These are phyloP conservation scores for Cryptocheilus praepositus DNA, from an alignment of 2,888 invertebrate species.

Conservation along the genomic window DNA sequence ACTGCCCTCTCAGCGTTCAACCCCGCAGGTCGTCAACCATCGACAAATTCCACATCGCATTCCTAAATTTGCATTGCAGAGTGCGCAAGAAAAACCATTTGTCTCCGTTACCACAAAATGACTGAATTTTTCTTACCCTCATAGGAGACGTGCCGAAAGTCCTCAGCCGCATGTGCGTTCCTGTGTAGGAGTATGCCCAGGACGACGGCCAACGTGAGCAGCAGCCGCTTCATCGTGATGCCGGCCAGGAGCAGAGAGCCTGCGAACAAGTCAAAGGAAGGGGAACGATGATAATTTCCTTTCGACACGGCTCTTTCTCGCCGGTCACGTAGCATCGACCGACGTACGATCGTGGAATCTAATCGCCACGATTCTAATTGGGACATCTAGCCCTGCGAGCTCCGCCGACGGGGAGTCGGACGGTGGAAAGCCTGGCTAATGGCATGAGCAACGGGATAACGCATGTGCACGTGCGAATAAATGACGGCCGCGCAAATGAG, in stretches of 20 bases:
- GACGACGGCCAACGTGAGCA: conserved; percentile 37
- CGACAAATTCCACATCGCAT: too few relatives aligned
- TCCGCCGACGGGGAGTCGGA: background rate
- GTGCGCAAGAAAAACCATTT: too few relatives aligned
- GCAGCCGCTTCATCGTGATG: conserved; percentile 47
- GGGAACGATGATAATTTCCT: conserved; percentile 10
- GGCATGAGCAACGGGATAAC: conserved; percentile 6
- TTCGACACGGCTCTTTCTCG: conserved; percentile 3
- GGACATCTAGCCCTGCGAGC: conserved; percentile 16
- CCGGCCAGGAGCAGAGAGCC: conserved; percentile 1
- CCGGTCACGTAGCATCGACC: conserved; percentile 5
- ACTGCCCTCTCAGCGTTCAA: too few relatives aligned
- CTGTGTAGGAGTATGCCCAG: conserved; percentile 42
- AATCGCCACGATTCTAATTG: conserved; percentile 27
- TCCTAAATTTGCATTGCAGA: too few relatives aligned
- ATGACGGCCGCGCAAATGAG: background rate
- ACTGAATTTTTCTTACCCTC: conserved; percentile 57
- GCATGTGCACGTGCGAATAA: background rate
- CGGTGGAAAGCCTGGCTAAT: conserved; percentile 24
- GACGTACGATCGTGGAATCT: conserved; percentile 6
- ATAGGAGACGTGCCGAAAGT: conserved; percentile 69
- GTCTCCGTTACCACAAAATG: too few relatives aligned
- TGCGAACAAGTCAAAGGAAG: conserved; percentile 13
- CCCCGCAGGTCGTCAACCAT: too few relatives aligned
- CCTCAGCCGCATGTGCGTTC: conserved; percentile 48